phyloP scores from a whole-genome alignment of 1,140 invertebrate genomes.

The Pissodes strobi region DNA sequence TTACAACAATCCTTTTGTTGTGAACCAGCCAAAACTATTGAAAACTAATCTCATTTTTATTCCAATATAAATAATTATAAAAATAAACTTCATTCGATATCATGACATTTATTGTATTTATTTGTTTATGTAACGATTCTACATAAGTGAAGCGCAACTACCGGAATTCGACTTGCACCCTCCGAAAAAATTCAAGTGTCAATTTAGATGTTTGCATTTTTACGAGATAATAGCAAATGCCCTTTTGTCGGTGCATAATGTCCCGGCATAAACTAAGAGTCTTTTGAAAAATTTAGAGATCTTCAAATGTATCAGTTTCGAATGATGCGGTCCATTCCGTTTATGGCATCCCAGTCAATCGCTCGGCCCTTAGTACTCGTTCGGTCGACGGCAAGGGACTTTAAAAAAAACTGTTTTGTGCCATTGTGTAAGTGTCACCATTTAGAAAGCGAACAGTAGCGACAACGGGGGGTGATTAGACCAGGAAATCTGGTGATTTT shows the following conservation, averaged over 20 bases:
- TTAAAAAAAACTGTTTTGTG: conserved; percentile 33
- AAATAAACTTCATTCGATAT: too few species aligned
- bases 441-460: conserved; percentile 46
- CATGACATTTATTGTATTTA: too few species aligned
- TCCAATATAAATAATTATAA: too few species aligned
- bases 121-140: too few species aligned
- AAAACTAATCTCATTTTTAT: too few species aligned
- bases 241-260: conserved; percentile 39
- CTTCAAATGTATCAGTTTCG: conserved; percentile 50
- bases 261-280: conserved; percentile 35
- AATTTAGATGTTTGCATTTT: conserved; percentile 46
- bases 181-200: conserved; percentile 41
- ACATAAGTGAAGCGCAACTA: too few species aligned
- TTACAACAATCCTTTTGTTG: too few species aligned
- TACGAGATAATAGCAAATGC: conserved; percentile 23
- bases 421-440: conserved; percentile 48
- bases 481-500: conserved; percentile 44
- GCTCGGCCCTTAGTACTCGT: neutral
- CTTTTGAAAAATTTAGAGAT: conserved; percentile 42
- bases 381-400: conserved; percentile 33
- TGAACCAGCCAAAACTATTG: too few species aligned
- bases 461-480: conserved; percentile 40
- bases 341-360: too few species aligned
- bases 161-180: too few species aligned
- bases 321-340: conserved; percentile 2